Base-by-base conservation (phyloP, 64 coral and sea anemone species). In the Dendronephthya gigantea region DNA sequence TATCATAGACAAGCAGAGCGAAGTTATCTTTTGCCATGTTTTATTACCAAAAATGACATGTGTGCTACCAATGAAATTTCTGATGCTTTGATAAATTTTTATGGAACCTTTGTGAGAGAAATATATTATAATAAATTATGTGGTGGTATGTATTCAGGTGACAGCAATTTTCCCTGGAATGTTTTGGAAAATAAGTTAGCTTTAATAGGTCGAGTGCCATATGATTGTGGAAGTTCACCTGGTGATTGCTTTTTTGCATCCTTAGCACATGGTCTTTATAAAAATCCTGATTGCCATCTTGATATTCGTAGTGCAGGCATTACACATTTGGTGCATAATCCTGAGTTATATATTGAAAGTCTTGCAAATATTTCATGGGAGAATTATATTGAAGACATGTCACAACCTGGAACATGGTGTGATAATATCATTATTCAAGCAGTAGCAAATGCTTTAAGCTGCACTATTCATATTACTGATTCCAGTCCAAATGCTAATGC, bases 301-400 rank as follows among this genome's bases (percentile, higher is more conserved):
- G 86, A 88, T 48, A 82, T 88, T 81, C 68, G 47, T 51, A 88
- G 31, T 88, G 86, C 69, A 58, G 69, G 47, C 16, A 82, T 88
- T 59, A 81, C 86, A 81, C 86, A 79, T 81, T 55, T 88, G 36
- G 50, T 81, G 14, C 49, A 88, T 88, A 81, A 88, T 82, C 86
- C 86, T 51, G 85, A 72, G 39, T 86, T 86, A 12, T 86, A 69
- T 86, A 86, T 86, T 48, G 85, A 86, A 86, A 86, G 85, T 62
- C 85, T 86, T 86, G 65, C 62, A 70, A 48, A 75, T 79, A 35
- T 87, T 45, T 49, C 86, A 49, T 87, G 86, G 86, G 29, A 87
- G 79, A 31, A 81, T 75, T 87, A 87, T 32, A 76, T 87, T 87
- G 5, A 75, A 76, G 68, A 87, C 76, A 81, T 87, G 47, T 87